Evolutionary conservation across 2,113 vertebrate genomes (phyloP).

Genomic region (Candoia aspera): DNA sequence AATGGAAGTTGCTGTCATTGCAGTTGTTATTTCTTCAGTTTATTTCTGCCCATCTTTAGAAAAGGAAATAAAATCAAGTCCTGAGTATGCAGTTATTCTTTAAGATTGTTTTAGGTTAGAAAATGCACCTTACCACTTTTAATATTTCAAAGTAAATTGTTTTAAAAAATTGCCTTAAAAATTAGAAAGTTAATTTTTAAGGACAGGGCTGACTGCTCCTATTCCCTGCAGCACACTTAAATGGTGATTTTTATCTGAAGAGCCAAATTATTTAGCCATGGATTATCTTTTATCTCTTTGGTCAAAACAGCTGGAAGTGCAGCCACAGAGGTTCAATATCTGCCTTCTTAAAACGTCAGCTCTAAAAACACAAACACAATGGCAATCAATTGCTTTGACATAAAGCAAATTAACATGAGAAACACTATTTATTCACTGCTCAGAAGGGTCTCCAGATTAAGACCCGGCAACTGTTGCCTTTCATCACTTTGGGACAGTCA

Average conservation of each 20-base stretch:
- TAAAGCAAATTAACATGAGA: slow-evolving; percentile 49
- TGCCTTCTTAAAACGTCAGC: slow-evolving; percentile 50
- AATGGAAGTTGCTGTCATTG: neutral
- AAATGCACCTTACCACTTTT: slow-evolving; percentile 51
- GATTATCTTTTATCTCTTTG: slow-evolving; percentile 58
- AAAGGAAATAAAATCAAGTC: slow-evolving; percentile 41
- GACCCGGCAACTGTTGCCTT: neutral
- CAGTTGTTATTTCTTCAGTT: neutral
- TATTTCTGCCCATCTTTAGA: neutral
- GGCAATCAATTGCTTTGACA: slow-evolving; percentile 45
- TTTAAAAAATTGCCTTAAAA: slow-evolving; percentile 26
- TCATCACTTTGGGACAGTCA: neutral
- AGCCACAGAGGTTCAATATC: slow-evolving; percentile 53
- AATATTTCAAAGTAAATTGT: slow-evolving; percentile 38
- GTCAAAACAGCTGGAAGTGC: slow-evolving; percentile 39
- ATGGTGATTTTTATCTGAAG: slow-evolving; percentile 57
- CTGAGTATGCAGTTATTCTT: slow-evolving; percentile 50
- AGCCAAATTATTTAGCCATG: slow-evolving; percentile 54
- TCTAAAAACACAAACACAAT: slow-evolving; percentile 37
- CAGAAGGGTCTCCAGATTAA: neutral
- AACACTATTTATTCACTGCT: neutral
- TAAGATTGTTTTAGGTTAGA: slow-evolving; percentile 52
- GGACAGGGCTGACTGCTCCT: slow-evolving; percentile 41
- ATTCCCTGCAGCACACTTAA: slow-evolving; percentile 32
- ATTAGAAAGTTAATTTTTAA: slow-evolving; percentile 55